These are phyloP conservation scores for Origma solitaria DNA, from an alignment of 2,113 vertebrate species.

Conservation along the genomic window DNA sequence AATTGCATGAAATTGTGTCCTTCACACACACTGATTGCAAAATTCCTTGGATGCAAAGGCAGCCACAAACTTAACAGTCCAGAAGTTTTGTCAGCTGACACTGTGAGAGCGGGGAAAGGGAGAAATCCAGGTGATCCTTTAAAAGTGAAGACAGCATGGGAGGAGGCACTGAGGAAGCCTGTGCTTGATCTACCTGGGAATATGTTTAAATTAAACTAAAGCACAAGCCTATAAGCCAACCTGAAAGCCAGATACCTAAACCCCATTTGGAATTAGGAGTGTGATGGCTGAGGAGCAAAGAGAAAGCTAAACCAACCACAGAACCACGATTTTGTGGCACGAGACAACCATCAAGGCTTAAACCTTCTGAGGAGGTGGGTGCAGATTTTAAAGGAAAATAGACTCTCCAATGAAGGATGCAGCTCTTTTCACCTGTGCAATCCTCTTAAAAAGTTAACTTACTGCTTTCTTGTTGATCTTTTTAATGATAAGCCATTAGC, in stretches of 20 bases:
- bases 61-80: neutral
- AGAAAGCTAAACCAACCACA: neutral
- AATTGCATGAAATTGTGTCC: neutral
- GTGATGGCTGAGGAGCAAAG: neutral
- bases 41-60: neutral
- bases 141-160: neutral
- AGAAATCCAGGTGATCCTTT: neutral
- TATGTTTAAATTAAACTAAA: neutral
- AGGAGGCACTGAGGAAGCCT: neutral
- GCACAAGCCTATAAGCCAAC: neutral
- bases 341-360: neutral
- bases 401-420: neutral
- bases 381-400: neutral
- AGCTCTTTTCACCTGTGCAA: neutral
- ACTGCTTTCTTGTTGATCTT: neutral
- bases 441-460: neutral
- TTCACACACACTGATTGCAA: neutral
- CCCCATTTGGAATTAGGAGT: neutral
- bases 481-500: neutral
- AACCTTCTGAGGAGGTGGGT: fast-evolving
- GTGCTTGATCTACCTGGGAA: neutral
- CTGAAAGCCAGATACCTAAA: neutral
- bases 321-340: neutral
- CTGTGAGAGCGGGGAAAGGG: neutral
- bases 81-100: neutral